Conservation (phyloP, 37 sponge, comb jelly and placozoan genomes). For the Amphimedon queenslandica region DNA sequence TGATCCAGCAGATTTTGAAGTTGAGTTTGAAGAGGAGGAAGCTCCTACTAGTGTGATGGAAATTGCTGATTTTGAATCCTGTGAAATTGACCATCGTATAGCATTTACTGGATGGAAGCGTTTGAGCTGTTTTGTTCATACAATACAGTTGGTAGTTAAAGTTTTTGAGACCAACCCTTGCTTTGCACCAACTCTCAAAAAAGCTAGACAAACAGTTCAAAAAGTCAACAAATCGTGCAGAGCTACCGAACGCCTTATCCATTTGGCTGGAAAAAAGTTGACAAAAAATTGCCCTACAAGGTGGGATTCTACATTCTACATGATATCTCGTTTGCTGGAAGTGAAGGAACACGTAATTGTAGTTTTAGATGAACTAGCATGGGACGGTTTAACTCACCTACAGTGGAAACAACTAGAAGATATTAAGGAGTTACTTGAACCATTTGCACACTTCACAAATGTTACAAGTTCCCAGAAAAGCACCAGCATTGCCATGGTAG, state of each 20-base stretch:
- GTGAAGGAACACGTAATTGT: not conserved
- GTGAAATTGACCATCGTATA: not conserved
- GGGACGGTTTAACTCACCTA: conserved; percentile 6
- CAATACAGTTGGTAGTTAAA: conserved; percentile 12
- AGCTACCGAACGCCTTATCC: conserved; percentile 18
- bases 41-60: not conserved
- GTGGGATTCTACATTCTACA: conserved; percentile 30
- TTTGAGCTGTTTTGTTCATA: conserved; percentile 7
- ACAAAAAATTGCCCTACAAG: conserved; percentile 13
- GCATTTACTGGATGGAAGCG: conserved; percentile 10
- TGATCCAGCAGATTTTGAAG: conserved; percentile 1
- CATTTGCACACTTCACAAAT: conserved; percentile 19
- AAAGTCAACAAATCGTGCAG: conserved; percentile 31
- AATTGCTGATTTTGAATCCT: conserved; percentile 4
- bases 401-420: conserved; percentile 16
- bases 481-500: conserved; percentile 18
- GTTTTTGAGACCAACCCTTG: not conserved
- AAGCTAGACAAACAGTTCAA: not conserved
- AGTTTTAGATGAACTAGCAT: conserved; percentile 21
- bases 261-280: conserved; percentile 11
- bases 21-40: not conserved
- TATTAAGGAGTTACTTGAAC: conserved; percentile 12
- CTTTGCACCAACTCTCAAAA: not conserved
- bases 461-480: conserved; percentile 15
- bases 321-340: conserved; percentile 5